Conservation (phyloP, 2,797 vertebrate genomes). For the Rhabdomys pumilio region DNA sequence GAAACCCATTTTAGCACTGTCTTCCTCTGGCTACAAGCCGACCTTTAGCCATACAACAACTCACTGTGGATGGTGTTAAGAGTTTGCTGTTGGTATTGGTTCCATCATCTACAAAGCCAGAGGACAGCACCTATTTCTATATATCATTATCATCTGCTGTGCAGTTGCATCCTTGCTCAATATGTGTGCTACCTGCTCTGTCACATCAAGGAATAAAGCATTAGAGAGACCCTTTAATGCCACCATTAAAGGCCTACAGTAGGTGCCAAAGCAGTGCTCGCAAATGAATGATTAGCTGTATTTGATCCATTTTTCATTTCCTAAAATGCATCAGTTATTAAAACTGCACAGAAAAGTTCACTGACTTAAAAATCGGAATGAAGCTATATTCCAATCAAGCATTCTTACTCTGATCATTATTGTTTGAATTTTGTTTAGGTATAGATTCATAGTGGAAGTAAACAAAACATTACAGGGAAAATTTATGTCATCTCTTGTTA, state of each 20-base stretch:
- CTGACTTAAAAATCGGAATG: constrained; percentile 59
- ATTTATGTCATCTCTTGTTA: constrained; percentile 11
- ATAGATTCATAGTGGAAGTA: background rate
- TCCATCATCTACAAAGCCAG: constrained; percentile 5
- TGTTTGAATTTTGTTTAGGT: background rate
- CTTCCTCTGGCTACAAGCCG: background rate
- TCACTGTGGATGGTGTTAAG: background rate
- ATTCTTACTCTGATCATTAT: constrained; percentile 34
- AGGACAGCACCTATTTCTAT: background rate
- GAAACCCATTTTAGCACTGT: background rate
- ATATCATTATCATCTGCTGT: background rate
- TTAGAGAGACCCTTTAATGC: background rate
- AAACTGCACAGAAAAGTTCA: constrained; percentile 26
- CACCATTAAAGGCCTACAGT: background rate
- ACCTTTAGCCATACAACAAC: background rate
- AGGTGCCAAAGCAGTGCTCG: background rate
- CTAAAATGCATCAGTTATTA: constrained; percentile 22
- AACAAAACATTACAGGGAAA: constrained; percentile 46
- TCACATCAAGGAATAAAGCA: background rate
- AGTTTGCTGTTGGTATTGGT: background rate
- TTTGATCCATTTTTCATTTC: constrained; percentile 54
- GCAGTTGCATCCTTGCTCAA: background rate
- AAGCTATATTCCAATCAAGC: background rate
- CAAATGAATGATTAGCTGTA: background rate
- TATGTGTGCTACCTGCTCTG: background rate